phyloP scores from a whole-genome alignment of 2,888 invertebrate species.

The Dione juno region DNA sequence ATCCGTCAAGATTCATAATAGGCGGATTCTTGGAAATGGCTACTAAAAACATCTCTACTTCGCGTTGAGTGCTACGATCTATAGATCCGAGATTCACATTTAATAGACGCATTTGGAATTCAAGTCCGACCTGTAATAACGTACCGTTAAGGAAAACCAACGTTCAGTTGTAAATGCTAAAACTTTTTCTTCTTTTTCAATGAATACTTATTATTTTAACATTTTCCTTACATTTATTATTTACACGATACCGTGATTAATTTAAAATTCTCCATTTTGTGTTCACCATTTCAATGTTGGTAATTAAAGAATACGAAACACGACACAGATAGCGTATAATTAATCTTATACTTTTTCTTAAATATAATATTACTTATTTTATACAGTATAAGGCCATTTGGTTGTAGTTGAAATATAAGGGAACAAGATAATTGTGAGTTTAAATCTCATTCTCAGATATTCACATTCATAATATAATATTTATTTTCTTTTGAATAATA shows the following conservation, averaged over 20 bases:
- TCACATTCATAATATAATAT: too few relatives aligned
- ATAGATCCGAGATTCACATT: constrained; percentile 87
- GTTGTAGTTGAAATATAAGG: too few relatives aligned
- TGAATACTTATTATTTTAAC: constrained; percentile 9
- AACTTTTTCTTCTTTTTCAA: not conserved
- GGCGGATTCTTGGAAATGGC: constrained; percentile 90
- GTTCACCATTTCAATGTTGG: constrained; percentile 3
- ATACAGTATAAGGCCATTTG: too few relatives aligned
- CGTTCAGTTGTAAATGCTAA: not conserved
- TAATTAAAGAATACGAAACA: constrained; percentile 14
- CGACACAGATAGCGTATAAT: not conserved
- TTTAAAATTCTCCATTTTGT: constrained; percentile 13
- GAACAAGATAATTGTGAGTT: too few relatives aligned
- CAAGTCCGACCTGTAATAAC: constrained; percentile 77
- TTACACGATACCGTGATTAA: constrained; percentile 1
- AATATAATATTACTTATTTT: too few relatives aligned
- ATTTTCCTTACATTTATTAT: constrained; percentile 8
- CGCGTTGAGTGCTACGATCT: constrained; percentile 86
- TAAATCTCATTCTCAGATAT: too few relatives aligned
- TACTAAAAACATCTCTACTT: constrained; percentile 89
- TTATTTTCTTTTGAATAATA: not conserved
- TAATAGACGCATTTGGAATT: constrained; percentile 85
- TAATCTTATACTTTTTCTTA: too few relatives aligned
- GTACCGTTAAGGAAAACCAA: constrained; percentile 15
- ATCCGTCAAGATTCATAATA: constrained; percentile 89